Base-by-base conservation (phyloP, 2,888 invertebrate species). In the Temnothorax rugatulus region DNA sequence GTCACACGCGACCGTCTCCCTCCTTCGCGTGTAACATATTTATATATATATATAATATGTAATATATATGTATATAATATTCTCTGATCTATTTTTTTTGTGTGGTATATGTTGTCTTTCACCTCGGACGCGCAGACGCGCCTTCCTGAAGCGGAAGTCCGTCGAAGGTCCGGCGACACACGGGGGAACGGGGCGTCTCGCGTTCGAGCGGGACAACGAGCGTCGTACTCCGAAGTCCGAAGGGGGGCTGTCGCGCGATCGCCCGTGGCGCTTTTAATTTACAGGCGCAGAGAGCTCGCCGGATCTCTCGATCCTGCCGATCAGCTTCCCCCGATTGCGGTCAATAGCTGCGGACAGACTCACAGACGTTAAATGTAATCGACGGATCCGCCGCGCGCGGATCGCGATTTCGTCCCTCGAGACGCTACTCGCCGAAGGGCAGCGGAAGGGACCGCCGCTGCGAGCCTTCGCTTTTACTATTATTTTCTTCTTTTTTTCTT, bases 1-100 rank as follows among this genome's bases (percentile, higher is more conserved):
- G 69, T 64, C 21, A 44, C 38, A 57, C 84, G 63, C 71, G 25
- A 69, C 52, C 64, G 61, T 38, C 34, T 47, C 52, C 59, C 59
- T 59, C 29, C 44, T 79, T 71, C 9, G 29, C 34, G 15, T 59
- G 47, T 79, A 79, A 79, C 71, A 69, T 79, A 79, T 41, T 21
- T 73, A 57, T 63, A 50, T 44, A 34, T 34, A 66, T 73, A 64
- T 82, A 61, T 59, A 83, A 82, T 79, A 74, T 83, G 86, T 81
- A 75, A 77, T 88, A 84, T 75, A 81, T 86, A 69, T 75, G 25
- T 57, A 64, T 74, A 82, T 68, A 76, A 84, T 84, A 69, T 76
- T 84, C 83, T 86, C 85, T 87, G 75, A 74, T 86, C 86, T 85
- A 88, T 87, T 75, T 87, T 86, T 64, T 81, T 84, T 29, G 29